Percentiles rank a stretch among this genome's conserved stretches.
These are phyloP conservation scores for Circaetus cinerascens DNA, from an alignment of 2,113 vertebrate genomes.

Conservation along the genomic window DNA sequence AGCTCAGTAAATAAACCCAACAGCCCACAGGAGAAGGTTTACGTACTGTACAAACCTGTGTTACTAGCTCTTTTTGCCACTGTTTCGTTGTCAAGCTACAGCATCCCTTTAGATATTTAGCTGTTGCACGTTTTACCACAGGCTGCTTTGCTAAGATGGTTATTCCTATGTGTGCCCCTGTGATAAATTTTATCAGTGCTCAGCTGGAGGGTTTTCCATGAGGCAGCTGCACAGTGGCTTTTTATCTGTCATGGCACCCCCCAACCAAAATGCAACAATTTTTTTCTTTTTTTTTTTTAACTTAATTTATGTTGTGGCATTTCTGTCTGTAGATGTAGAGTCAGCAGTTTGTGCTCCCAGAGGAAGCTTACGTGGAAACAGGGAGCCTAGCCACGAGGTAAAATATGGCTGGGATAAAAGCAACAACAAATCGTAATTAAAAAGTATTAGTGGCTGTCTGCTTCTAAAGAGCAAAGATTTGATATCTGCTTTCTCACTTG, in stretches of 20 bases:
- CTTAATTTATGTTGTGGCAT: constrained; percentile 71
- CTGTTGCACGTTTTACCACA: constrained; percentile 71
- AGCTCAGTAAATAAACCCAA: not conserved
- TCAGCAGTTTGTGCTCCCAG: constrained; percentile 76
- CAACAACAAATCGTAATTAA: constrained; percentile 58
- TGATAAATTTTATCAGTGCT: constrained; percentile 81
- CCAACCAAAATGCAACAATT: not conserved
- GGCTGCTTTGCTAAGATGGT: constrained; percentile 33
- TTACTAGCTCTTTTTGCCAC: not conserved
- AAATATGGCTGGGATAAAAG: constrained; percentile 72
- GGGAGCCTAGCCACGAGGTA: constrained; percentile 70
- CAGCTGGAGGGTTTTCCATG: constrained; percentile 49
- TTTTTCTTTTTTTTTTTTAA: not conserved
- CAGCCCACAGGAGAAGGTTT: not conserved
- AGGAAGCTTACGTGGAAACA: constrained; percentile 75
- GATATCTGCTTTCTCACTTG: not conserved
- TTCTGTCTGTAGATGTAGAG: constrained; percentile 71
- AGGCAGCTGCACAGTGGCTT: constrained; percentile 67
- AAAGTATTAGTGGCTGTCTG: constrained; percentile 1
- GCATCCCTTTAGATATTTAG: constrained; percentile 30
- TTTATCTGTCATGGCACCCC: constrained; percentile 72
- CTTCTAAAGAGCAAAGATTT: not conserved
- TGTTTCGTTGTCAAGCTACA: constrained; percentile 8
- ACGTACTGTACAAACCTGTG: rapidly evolving
- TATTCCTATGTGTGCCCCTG: constrained; percentile 45